Base-by-base conservation (phyloP, 2,797 vertebrate species). In the Malurus leucopterus region DNA sequence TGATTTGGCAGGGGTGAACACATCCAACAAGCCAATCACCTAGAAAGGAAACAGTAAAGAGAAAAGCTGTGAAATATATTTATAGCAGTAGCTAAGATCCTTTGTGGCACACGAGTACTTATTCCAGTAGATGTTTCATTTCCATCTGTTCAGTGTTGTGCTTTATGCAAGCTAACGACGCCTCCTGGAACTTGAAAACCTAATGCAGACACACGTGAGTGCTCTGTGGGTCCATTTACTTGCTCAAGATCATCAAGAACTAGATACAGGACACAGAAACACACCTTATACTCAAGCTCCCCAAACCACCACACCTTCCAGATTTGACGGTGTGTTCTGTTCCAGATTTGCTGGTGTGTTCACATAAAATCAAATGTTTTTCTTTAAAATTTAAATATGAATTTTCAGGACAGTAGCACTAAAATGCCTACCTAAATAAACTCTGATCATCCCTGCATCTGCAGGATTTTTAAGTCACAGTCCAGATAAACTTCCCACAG, bases 21-120 rank as follows among this genome's bases (percentile, higher is more conserved):
- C 98, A 78, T 99, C 99, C 97, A 99, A 95, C 20, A 99, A 98
- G 78, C 99, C 98, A n/a, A 99, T 99, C 85, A 99, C 99, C 99
- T 99, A 90, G 47, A 93, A 94, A 68, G 82, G 84, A 92, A 93
- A 83, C 3, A 54, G 41, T 19, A 41, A 83, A 54, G 74, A 73
- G 47, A 84, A 84, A 90, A 84, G 23, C 49, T 65, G 64, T 64
- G 34, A 95, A 75, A 89, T 22, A 43, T 13, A 78, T 59, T 68
- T 20, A 72, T 26, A 75, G 22, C 32, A 75, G 65, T 70, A 67
- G 55, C 14, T n/a, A 57, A 88, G 50, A 70, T 34, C 43, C 59
- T 82, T 44, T 41, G 58, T 71, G 84, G 53, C 61, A 77, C 0
- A 87, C 65, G 75, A 77, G 65, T 43, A 40, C 55, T 83, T 38